Conservation (phyloP, 35 echinoderm and acorn worm species). For the Hemicentrotus pulcherrimus region DNA sequence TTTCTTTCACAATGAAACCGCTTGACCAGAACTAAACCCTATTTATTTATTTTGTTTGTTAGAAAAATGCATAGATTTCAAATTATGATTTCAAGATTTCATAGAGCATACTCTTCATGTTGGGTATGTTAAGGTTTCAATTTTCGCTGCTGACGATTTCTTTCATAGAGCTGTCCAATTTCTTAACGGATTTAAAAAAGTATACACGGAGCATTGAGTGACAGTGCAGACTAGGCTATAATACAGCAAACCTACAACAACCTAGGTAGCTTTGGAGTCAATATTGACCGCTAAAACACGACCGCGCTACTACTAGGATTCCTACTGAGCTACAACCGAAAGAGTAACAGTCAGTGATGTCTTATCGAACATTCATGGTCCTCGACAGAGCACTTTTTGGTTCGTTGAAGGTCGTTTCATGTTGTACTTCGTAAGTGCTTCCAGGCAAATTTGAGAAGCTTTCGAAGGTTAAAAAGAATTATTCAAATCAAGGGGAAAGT, state of each 20-base stretch:
- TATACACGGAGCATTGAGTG: background rate
- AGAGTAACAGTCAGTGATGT: background rate
- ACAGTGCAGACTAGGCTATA: background rate
- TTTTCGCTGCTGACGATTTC: no score
- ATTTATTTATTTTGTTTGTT: no score
- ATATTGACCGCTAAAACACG: background rate
- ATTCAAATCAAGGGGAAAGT: background rate
- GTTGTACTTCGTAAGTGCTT: background rate
- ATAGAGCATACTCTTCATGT: no score
- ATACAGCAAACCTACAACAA: background rate
- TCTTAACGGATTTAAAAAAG: background rate
- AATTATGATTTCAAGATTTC: no score
- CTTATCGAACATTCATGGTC: background rate
- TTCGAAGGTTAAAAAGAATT: background rate
- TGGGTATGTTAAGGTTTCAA: no score
- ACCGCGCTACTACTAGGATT: background rate
- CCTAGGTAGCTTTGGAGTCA: background rate
- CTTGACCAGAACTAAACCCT: no score
- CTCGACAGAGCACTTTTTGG: background rate
- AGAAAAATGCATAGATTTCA: no score
- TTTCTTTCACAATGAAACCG: no score
- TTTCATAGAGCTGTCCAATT: background rate
- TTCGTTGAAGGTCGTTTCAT: background rate
- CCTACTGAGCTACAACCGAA: background rate
- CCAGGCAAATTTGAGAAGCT: background rate